Percentiles rank a stretch among this genome's conserved stretches.
Conservation (phyloP, 2,113 vertebrate genomes). For the Paracanthobrama guichenoti region DNA sequence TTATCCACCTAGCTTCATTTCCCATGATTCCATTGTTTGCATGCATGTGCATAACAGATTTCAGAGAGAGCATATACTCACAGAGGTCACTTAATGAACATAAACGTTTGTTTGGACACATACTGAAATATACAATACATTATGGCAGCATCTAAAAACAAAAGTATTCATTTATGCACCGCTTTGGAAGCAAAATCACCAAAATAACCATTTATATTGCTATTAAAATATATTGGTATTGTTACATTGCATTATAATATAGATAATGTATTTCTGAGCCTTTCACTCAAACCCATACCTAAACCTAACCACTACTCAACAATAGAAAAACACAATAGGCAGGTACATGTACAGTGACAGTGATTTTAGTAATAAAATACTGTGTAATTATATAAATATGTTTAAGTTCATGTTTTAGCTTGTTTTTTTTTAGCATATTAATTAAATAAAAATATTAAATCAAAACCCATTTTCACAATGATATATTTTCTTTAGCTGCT, state of each 20-base stretch:
- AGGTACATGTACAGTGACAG: background rate
- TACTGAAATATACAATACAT: too few species aligned
- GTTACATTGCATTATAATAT: too few species aligned
- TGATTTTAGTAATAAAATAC: too few species aligned
- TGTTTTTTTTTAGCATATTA: background rate
- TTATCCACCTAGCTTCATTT: background rate
- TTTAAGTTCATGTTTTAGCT: background rate
- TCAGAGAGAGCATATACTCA: background rate
- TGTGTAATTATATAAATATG: background rate
- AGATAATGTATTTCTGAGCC: too few species aligned
- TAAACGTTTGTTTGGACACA: background rate
- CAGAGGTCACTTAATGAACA: background rate
- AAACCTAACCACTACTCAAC: background rate
- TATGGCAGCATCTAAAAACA: too few species aligned
- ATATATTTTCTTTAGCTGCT: background rate
- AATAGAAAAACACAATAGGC: background rate
- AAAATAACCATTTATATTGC: too few species aligned
- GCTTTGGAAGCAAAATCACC: too few species aligned
- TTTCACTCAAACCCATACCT: too few species aligned
- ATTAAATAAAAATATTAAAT: background rate
- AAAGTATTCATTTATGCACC: too few species aligned
- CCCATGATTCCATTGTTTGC: background rate
- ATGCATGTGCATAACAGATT: background rate
- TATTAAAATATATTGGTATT: too few species aligned
- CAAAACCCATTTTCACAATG: background rate